Evolutionary conservation across 2,113 vertebrate species (phyloP).

Genomic region (Sakesphorus luctuosus): DNA sequence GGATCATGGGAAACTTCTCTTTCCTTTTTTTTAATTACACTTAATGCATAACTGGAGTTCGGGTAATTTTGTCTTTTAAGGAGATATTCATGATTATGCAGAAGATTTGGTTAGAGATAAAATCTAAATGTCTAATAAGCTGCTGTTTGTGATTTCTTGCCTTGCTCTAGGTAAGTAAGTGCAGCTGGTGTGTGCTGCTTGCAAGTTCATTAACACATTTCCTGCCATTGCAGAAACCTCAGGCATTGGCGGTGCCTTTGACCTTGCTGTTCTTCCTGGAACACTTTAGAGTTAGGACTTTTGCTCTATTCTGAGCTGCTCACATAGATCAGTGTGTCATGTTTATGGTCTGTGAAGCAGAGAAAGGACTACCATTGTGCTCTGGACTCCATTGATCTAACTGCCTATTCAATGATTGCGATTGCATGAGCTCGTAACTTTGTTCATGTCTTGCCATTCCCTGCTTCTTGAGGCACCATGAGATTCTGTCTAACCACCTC

Average conservation of each 20-base stretch:
- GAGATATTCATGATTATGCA: background rate
- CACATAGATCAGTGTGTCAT: background rate
- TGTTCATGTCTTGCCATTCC: background rate
- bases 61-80: background rate
- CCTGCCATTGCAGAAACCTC: background rate
- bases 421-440: background rate
- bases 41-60: background rate
- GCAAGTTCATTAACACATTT: background rate
- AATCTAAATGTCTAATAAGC: background rate
- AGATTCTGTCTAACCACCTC: background rate
- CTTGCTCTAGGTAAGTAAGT: background rate
- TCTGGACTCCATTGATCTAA: background rate
- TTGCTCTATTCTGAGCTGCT: constrained; percentile 8
- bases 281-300: background rate
- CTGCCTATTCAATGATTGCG: background rate
- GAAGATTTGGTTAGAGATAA: background rate
- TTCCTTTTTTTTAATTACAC: background rate
- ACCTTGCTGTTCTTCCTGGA: constrained; percentile 15
- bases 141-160: background rate
- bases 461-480: background rate
- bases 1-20: background rate
- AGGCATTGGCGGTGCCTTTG: background rate
- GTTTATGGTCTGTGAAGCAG: background rate
- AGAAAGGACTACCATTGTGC: background rate
- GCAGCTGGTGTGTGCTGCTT: background rate